Evolutionary conservation across 2,113 vertebrate species (phyloP).

Genomic region (Leucoraja erinaceus): DNA sequence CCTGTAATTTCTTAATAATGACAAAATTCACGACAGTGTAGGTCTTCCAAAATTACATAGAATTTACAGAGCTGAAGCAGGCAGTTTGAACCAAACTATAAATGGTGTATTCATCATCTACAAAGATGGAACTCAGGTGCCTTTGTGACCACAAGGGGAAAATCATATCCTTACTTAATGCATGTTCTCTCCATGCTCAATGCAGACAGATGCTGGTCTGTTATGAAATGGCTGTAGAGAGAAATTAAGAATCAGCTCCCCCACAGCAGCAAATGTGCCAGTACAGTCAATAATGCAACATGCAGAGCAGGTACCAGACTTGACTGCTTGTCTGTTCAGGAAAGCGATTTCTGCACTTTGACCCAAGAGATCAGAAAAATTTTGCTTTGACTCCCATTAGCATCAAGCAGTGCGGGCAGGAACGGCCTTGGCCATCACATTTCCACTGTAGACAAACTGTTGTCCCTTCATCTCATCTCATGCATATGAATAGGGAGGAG

Average conservation of each 20-base stretch:
- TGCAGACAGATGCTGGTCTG: neutral
- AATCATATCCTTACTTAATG: neutral
- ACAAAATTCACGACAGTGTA: neutral
- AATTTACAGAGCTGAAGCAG: neutral
- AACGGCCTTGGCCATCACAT: neutral
- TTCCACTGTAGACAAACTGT: neutral
- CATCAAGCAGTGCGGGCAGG: neutral
- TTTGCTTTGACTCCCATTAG: too few relatives aligned
- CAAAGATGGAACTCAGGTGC: neutral
- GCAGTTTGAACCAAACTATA: neutral
- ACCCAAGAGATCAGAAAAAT: neutral
- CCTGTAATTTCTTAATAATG: neutral
- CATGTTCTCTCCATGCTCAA: neutral
- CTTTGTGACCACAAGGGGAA: neutral
- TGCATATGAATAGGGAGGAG: neutral
- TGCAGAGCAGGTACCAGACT: neutral
- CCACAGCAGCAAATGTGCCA: neutral
- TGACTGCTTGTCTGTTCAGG: neutral
- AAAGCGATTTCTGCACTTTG: neutral
- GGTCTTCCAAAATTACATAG: neutral
- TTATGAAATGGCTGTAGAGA: neutral
- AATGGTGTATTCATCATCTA: neutral
- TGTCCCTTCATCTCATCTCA: neutral
- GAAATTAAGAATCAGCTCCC: neutral
- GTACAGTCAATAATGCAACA: neutral